Evolutionary conservation across 53 echinoderm and acorn worm species (phyloP), one percentile per base, ranked within the genome.

Genomic region (Temnopleurus reevesii): DNA sequence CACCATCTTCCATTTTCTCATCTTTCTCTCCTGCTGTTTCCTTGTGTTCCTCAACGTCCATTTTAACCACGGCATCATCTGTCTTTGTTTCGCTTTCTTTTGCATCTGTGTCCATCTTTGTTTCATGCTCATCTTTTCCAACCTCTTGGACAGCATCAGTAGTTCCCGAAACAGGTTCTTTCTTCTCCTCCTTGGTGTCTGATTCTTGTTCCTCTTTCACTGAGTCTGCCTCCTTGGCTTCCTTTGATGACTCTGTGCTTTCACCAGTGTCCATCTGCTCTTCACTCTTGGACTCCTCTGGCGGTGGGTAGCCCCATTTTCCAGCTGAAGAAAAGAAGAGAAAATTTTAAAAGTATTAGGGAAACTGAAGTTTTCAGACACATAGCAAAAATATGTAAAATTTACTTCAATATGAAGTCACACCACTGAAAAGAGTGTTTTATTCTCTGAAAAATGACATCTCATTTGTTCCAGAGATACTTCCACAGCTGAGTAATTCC

Each of bases 201-300:
- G 29, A 17, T 7, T 29, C 56, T 21, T 83, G 55, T 15, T 83
- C 38, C 23, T 56, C 38, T 15, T 54, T 55, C 26, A 23, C 17
- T 4, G 18, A 2, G 19, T 53, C 38, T 36, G 77, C 77, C 60
- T 63, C 60, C 47, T 71, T 34, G 23, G 15, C 46, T n/a, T 53
- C 90, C 1, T 5, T 41, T 12, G 31, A 12, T 27, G 41, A 21
- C 51, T 71, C 7, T 24, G 24, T 46, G 29, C 86, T 24, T 36
- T 59, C 88, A 49, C 81, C 71, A 17, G 59, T 59, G 34, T 81
- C 51, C 66, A 81, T 65, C 6, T 84, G 53, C 46, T 79, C 86
- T 33, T 29, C 38, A 12, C 41, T 49, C 38, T 89, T 47, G 15
- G 49, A 18, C 2, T 27, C 33, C 15, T 51, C 77, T 55, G 57